Base-by-base conservation (phyloP, 2,113 vertebrate genomes). In the Pungitius pungitius region DNA sequence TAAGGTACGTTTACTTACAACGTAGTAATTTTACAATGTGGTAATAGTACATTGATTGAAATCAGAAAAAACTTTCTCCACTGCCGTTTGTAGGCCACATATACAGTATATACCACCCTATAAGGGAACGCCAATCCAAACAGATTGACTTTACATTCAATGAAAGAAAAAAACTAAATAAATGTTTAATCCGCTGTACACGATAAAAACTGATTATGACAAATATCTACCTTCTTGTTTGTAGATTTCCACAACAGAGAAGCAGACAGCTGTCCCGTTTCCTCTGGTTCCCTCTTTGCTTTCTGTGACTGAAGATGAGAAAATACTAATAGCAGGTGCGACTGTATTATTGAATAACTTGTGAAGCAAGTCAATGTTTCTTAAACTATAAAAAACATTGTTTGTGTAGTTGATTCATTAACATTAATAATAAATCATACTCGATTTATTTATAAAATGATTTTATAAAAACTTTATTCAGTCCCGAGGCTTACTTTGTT, bases 241-340 rank as follows among this genome's bases (percentile, higher is more conserved):
- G 2, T 85, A 96, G 95, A 86, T 96, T 57, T 94, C 90, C 22
- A 68, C 63, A 0, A 54, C 86, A 1, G 92, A 90, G 6, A 81
- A 63, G 35, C 78, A 80, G 0, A 73, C 87, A 1, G 73, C 85
- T 0, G 58, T 82, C 14, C 88, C 93, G 65, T 92, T 96, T 85
- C 91, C 93, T 0, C 74, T 88, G 80, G 58, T 86, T 1, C 88
- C 93, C 13, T 81, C 85, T 35, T 89, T 96, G 56, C 83, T 94
- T 37, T 81, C 84, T 18, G 72, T 79, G 0, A 92, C 94, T 18
- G 91, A 93, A 13, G 94, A 96, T 6, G 94, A 96, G 37, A 91
- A 89, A 1, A 70, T 93, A 1, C 91, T 95, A 0, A 86, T 94
- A 0, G 91, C 95, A 94, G 95, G 95, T 96, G 89, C 5, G 0